Evolutionary conservation across 2,888 invertebrate genomes (phyloP).

Genomic region (Flexamia atlantica): DNA sequence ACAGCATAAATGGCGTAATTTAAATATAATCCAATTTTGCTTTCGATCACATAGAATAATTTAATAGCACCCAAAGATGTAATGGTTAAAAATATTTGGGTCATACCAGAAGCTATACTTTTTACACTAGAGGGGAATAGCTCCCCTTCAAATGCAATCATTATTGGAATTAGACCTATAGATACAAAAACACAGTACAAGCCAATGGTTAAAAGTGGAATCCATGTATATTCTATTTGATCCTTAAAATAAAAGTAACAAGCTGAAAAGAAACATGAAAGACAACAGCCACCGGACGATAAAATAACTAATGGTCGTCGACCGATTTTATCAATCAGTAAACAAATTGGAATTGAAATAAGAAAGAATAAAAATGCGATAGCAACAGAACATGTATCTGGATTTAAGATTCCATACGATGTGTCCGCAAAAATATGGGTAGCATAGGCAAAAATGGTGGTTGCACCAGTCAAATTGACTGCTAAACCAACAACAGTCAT

Average conservation of each 20-base stretch:
- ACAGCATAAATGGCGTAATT: slow-evolving; percentile 72
- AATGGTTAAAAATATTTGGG: slow-evolving; percentile 78
- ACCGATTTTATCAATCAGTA: slow-evolving; percentile 73
- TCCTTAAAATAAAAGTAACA: slow-evolving; percentile 37
- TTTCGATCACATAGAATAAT: slow-evolving; percentile 78
- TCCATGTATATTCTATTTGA: slow-evolving; percentile 38
- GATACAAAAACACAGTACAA: slow-evolving; percentile 78
- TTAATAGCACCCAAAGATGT: slow-evolving; percentile 79
- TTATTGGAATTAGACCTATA: slow-evolving; percentile 78
- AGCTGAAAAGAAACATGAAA: slow-evolving; percentile 25
- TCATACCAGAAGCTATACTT: slow-evolving; percentile 78
- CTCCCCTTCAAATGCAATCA: slow-evolving; percentile 81
- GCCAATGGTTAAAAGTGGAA: slow-evolving; percentile 76
- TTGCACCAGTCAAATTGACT: slow-evolving; percentile 59
- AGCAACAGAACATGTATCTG: slow-evolving; percentile 53
- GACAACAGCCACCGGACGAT: slow-evolving; percentile 24
- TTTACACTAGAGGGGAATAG: slow-evolving; percentile 81
- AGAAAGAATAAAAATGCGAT: slow-evolving; percentile 72
- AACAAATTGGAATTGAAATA: slow-evolving; percentile 76
- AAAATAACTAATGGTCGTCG: slow-evolving; percentile 34
- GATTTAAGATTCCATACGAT: slow-evolving; percentile 26
- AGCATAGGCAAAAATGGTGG: slow-evolving; percentile 61
- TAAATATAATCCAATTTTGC: slow-evolving; percentile 79
- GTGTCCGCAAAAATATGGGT: slow-evolving; percentile 62
- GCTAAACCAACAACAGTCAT: slow-evolving; percentile 63